Evolutionary conservation across 2,888 invertebrate species (phyloP).

Genomic region (Biston stratarius): DNA sequence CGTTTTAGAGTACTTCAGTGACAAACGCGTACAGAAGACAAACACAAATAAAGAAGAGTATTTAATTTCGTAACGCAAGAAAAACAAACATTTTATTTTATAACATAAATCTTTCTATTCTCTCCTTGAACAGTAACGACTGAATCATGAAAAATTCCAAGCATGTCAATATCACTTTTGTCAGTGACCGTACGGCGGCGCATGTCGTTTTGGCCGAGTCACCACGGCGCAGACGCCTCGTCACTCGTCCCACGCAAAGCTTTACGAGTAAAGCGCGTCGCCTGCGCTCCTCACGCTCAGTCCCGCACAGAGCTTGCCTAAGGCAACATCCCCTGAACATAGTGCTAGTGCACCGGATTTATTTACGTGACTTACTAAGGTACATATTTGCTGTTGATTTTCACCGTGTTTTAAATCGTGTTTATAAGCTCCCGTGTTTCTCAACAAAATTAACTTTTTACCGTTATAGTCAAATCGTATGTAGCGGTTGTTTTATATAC

Average conservation of each 20-base stretch:
- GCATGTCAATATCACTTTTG: constrained; percentile 38
- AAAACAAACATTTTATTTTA: not conserved
- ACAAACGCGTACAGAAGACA: too few species aligned
- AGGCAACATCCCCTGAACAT: constrained; percentile 65
- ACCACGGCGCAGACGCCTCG: constrained; percentile 64
- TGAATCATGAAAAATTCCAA: constrained; percentile 35
- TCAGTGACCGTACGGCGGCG: constrained; percentile 36
- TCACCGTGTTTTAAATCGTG: constrained; percentile 6
- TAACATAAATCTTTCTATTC: not conserved
- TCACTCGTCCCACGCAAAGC: constrained; percentile 73
- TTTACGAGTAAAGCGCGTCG: constrained; percentile 68
- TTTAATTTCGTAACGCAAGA: not conserved
- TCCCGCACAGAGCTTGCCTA: constrained; percentile 72
- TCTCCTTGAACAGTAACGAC: constrained; percentile 14
- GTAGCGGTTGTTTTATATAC: not conserved
- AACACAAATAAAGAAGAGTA: too few species aligned
- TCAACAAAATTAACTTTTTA: not conserved
- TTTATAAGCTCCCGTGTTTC: not conserved
- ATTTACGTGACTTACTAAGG: constrained; percentile 51
- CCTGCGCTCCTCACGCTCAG: constrained; percentile 64
- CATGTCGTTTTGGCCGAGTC: constrained; percentile 62
- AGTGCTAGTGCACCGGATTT: constrained; percentile 46
- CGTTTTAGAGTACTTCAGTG: too few species aligned
- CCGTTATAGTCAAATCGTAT: not conserved
- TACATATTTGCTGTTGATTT: constrained; percentile 48